A percentile compares a stretch with the other conserved stretches of the same genome.
Conservation (phyloP, 1,140 invertebrate genomes). For the Drosophila lowei region DNA sequence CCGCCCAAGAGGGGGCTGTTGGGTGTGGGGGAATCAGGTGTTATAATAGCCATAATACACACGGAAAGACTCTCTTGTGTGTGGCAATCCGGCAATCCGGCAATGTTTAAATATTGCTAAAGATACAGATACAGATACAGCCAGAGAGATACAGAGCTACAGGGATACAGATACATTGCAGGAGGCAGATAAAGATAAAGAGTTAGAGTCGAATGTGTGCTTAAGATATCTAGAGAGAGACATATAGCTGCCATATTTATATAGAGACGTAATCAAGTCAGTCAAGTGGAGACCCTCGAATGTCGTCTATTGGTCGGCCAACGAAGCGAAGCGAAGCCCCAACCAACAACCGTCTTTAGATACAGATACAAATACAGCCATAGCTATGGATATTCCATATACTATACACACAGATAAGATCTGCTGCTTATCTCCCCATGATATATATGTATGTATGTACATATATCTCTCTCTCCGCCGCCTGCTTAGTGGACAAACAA, state of each 20-base stretch:
- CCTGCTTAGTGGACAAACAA: constrained; percentile 74
- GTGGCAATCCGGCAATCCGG: constrained; percentile 45
- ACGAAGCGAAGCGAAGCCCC: constrained; percentile 32
- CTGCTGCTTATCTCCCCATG: constrained; percentile 48
- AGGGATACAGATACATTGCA: constrained; percentile 2
- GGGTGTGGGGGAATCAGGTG: constrained; percentile 53
- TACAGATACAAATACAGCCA: constrained; percentile 19
- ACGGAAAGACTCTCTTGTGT: constrained; percentile 35
- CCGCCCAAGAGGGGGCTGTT: neutral
- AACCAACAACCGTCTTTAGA: constrained; percentile 60
- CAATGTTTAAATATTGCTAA: constrained; percentile 62
- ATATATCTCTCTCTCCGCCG: constrained; percentile 21
- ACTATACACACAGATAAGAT: constrained; percentile 43
- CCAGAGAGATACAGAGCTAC: constrained; percentile 2
- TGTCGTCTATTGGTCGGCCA: constrained; percentile 31
- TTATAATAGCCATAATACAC: constrained; percentile 67
- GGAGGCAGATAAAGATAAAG: constrained; percentile 29
- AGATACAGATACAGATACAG: constrained; percentile 49
- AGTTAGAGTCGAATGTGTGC: constrained; percentile 57
- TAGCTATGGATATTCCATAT: neutral
- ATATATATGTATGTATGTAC: constrained; percentile 22
- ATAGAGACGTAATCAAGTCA: constrained; percentile 78
- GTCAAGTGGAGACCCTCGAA: constrained; percentile 31
- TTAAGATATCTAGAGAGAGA: constrained; percentile 56
- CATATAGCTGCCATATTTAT: constrained; percentile 78